Percentiles rank a stretch among this genome's conserved stretches.
Evolutionary conservation across 2,797 vertebrate genomes (phyloP).

Genomic region (Apogon talboti): DNA sequence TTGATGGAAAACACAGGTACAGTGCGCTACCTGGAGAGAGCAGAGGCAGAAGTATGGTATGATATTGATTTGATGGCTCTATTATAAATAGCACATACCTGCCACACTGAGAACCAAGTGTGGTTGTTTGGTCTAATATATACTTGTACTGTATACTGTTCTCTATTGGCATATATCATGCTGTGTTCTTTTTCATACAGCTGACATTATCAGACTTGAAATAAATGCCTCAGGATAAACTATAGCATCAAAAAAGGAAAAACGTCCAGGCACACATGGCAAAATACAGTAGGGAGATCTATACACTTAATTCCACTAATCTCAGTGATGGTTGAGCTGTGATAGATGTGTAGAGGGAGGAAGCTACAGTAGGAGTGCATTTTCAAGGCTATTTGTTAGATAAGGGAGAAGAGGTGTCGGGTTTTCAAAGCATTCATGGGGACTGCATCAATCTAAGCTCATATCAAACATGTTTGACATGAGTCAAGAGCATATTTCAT

Average conservation of each 20-base stretch:
- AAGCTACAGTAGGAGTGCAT: slow-evolving; percentile 8
- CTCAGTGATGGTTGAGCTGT: slow-evolving; percentile 17
- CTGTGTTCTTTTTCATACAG: slow-evolving; percentile 6
- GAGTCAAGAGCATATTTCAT: slow-evolving; percentile 60
- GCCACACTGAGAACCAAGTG: slow-evolving; percentile 7
- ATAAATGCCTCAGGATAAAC: background rate
- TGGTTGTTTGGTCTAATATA: slow-evolving; percentile 19
- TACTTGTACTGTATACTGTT: slow-evolving; percentile 5
- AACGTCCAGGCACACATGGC: background rate
- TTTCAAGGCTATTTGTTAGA: slow-evolving; percentile 28
- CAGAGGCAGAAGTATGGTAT: slow-evolving; percentile 19
- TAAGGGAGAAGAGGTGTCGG: slow-evolving; percentile 41
- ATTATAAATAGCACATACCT: slow-evolving; percentile 34
- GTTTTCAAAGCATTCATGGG: slow-evolving; percentile 37
- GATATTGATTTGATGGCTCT: slow-evolving; percentile 48
- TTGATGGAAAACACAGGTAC: slow-evolving; percentile 56
- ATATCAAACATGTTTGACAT: slow-evolving; percentile 59
- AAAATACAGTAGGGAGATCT: slow-evolving; percentile 10
- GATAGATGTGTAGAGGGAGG: slow-evolving; percentile 36
- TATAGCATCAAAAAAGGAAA: slow-evolving; percentile 16
- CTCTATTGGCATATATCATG: background rate
- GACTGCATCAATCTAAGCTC: slow-evolving; percentile 49
- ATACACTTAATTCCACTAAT: slow-evolving; percentile 22
- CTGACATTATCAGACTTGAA: slow-evolving; percentile 9
- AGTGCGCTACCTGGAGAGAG: slow-evolving; percentile 35